These are phyloP conservation scores for Phengaris arion DNA, from an alignment of 2,888 invertebrate species.

Conservation along the genomic window DNA sequence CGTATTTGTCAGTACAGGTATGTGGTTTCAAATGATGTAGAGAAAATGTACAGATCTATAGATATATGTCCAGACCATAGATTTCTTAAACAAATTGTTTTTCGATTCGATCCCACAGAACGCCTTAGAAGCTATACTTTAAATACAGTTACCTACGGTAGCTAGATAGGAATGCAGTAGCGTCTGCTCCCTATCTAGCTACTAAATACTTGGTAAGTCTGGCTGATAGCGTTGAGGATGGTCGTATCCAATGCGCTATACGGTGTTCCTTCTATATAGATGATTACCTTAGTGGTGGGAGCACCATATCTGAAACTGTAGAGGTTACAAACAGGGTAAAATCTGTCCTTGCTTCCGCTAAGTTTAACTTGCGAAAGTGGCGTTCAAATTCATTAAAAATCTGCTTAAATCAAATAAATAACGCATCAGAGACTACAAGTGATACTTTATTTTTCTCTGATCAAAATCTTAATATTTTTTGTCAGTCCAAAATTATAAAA, in stretches of 20 bases:
- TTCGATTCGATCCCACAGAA: conserved; percentile 33
- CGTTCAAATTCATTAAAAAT: conserved; percentile 38
- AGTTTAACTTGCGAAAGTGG: conserved; percentile 38
- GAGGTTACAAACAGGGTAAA: conserved; percentile 35
- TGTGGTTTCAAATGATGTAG: no score
- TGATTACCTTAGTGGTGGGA: conserved; percentile 38
- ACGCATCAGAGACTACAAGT: not conserved
- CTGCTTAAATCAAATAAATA: conserved; percentile 29
- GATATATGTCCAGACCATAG: not conserved
- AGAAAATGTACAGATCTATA: not conserved
- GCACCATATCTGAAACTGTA: conserved; percentile 30
- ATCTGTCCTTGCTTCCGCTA: no score
- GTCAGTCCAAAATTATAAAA: no score
- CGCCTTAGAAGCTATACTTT: conserved; percentile 35
- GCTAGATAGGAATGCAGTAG: not conserved
- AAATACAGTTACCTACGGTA: conserved; percentile 33
- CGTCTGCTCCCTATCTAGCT: conserved; percentile 40
- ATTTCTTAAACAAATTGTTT: conserved; percentile 39
- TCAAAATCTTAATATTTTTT: no score
- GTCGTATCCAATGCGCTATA: conserved; percentile 31
- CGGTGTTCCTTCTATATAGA: conserved; percentile 40
- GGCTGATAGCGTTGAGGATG: conserved; percentile 31
- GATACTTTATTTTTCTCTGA: no score
- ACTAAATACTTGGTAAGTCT: conserved; percentile 38
- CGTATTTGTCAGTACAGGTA: no score